A percentile compares a stretch with the other conserved stretches of the same genome.
These are phyloP conservation scores for Australoheros scitulus DNA, from an alignment of 2,113 vertebrate genomes.

Conservation along the genomic window DNA sequence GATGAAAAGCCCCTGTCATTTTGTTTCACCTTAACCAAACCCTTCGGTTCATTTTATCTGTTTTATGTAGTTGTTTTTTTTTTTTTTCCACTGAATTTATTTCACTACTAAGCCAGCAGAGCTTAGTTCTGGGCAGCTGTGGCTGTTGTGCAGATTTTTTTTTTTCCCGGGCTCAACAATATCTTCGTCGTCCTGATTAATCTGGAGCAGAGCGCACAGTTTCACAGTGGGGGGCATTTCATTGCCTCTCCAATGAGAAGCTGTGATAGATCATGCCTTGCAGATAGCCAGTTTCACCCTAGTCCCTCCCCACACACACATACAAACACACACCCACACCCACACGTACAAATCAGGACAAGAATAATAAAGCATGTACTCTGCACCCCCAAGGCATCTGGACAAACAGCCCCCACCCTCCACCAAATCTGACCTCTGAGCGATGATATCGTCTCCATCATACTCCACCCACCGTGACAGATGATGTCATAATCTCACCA, in stretches of 20 bases:
- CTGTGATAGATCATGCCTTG: slow-evolving; percentile 64
- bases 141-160: slow-evolving; percentile 45
- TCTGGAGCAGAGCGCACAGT: slow-evolving; percentile 51
- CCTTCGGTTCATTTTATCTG: slow-evolving; percentile 5
- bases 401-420: slow-evolving; percentile 25
- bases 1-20: slow-evolving; percentile 30
- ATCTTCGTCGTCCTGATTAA: slow-evolving; percentile 71
- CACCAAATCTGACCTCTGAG: slow-evolving; percentile 60
- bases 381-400: slow-evolving; percentile 40
- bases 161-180: slow-evolving; percentile 59
- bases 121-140: slow-evolving; percentile 52
- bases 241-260: slow-evolving; percentile 74
- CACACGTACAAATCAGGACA: slow-evolving; percentile 16
- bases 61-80: slow-evolving; percentile 13
- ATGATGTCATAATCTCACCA: slow-evolving; percentile 50
- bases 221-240: slow-evolving; percentile 69
- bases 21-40: slow-evolving; percentile 8
- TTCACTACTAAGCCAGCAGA: slow-evolving; percentile 27
- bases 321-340: slow-evolving; percentile 14
- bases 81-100: slow-evolving; percentile 21
- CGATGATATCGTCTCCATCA: slow-evolving; percentile 50
- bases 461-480: slow-evolving; percentile 36
- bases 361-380: slow-evolving; percentile 49
- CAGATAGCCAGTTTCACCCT: slow-evolving; percentile 57
- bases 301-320: slow-evolving; percentile 10